Conservation (phyloP, 2,797 vertebrate genomes). For the Taeniopygia guttata region DNA sequence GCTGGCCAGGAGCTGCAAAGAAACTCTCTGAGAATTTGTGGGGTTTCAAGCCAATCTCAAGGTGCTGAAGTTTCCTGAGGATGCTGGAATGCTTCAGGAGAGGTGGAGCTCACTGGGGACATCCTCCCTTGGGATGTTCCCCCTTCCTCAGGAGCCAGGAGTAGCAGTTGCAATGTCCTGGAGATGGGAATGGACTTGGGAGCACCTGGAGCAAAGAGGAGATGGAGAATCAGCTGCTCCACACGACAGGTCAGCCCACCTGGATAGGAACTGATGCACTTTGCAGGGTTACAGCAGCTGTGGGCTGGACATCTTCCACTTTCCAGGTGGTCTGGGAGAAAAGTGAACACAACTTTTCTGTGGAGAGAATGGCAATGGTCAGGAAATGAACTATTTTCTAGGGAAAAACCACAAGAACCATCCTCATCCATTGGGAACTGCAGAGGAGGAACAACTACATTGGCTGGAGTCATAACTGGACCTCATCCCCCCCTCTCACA, state of each 20-base stretch:
- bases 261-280: not conserved
- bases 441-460: fast-evolving
- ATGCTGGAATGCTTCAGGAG: not conserved
- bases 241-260: not conserved
- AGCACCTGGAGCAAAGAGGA: not conserved
- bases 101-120: not conserved
- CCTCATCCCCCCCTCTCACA: not conserved
- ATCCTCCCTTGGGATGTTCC: not conserved
- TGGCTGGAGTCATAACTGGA: not conserved
- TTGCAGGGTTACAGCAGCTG: not conserved
- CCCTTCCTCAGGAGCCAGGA: not conserved
- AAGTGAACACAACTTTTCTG: not conserved
- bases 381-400: not conserved
- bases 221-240: fast-evolving
- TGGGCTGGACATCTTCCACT: not conserved
- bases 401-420: not conserved
- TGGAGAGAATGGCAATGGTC: not conserved
- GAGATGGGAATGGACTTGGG: not conserved
- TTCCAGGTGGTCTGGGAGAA: not conserved
- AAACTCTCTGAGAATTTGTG: not conserved
- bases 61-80: not conserved
- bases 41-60: not conserved
- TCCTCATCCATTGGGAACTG: not conserved
- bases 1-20: not conserved
- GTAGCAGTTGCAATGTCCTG: fast-evolving